phyloP scores from a whole-genome alignment of 2,113 vertebrate genomes.

The Nibea coibor region DNA sequence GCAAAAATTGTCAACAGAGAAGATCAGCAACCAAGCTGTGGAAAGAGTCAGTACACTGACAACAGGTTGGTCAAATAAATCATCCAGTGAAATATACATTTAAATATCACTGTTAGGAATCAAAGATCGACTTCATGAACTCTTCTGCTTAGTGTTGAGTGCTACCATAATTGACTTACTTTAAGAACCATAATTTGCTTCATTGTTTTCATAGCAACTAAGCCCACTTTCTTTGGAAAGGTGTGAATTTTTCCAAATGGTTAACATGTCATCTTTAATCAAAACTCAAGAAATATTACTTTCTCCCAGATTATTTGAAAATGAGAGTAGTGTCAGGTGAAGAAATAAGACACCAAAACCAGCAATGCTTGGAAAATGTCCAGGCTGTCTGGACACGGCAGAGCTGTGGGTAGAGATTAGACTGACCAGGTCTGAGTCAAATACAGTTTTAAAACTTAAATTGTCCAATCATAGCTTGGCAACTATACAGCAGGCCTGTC shows the following conservation, averaged over 20 bases:
- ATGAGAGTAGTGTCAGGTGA: constrained; percentile 42
- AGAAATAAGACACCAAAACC: constrained; percentile 55
- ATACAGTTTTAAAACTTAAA: constrained; percentile 44
- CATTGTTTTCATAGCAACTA: constrained; percentile 66
- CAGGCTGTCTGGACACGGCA: constrained; percentile 28
- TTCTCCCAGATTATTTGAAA: constrained; percentile 47
- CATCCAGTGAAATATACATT: not conserved
- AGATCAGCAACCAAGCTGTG: not conserved
- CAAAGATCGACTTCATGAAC: not conserved
- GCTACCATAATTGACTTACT: constrained; percentile 28
- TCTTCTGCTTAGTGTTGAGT: not conserved
- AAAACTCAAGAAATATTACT: constrained; percentile 30
- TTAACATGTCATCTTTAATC: constrained; percentile 62
- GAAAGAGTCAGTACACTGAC: not conserved
- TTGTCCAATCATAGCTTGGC: constrained; percentile 34
- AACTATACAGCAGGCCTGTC: constrained; percentile 7
- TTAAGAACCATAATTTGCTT: constrained; percentile 44
- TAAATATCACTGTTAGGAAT: not conserved
- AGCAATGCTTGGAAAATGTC: constrained; percentile 47
- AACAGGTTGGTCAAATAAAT: constrained; percentile 12
- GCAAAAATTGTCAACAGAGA: not conserved
- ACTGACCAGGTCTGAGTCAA: constrained; percentile 41
- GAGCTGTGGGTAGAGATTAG: constrained; percentile 29
- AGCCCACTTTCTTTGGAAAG: constrained; percentile 46
- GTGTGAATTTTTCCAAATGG: constrained; percentile 63